Base-by-base conservation (phyloP, 1,140 invertebrate species). In the Calliopsis andreniformis region DNA sequence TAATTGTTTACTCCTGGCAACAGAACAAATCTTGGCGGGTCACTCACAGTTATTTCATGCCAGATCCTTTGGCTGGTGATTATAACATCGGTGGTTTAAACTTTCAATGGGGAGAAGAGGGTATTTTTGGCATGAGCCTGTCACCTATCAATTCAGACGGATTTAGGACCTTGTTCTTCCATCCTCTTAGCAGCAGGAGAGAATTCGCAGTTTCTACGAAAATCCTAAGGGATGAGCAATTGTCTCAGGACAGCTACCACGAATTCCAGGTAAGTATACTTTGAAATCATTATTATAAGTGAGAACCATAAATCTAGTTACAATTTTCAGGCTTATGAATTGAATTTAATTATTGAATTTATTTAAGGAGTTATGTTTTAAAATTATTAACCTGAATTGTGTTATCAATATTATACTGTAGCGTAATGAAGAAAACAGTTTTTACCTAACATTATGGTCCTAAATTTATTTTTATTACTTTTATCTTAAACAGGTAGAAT, bases 101-200 rank as follows among this genome's bases (percentile, higher is more conserved):
- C 86, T 97, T 96, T 92, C 96, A 97, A 89, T 97, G 96, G 96
- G 93, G 93, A 7, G 94, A 94, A 56, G 96, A 97, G 89, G 96
- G 96, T 7, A 95, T 97, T 55, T 97, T 97, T 77, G 96, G 96
- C 1, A 95, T 97, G 89, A 94, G 94, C 0, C 86, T 96, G 3
- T 94, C 96, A 0, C 94, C 95, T 0, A 88, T 94, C 12, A 92
- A 94, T 1, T 75, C 89, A 20, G 94, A 95, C 80, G 95, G 95
- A 43, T 95, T 92, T 80, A 93, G 95, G 72, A 95, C 94, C 0
- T 88, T 97, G 10, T 96, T 95, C 87, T 97, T 97, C 90, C 95
- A 95, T 85, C 96, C 96, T 1, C 86, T 97, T 39, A 94, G 96
- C 45, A 96, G 95, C 83, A 91, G 95, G 84, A 93, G 95, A 0